Conservation (phyloP, 2,888 invertebrate species). For the Drosophila neonasuta region DNA sequence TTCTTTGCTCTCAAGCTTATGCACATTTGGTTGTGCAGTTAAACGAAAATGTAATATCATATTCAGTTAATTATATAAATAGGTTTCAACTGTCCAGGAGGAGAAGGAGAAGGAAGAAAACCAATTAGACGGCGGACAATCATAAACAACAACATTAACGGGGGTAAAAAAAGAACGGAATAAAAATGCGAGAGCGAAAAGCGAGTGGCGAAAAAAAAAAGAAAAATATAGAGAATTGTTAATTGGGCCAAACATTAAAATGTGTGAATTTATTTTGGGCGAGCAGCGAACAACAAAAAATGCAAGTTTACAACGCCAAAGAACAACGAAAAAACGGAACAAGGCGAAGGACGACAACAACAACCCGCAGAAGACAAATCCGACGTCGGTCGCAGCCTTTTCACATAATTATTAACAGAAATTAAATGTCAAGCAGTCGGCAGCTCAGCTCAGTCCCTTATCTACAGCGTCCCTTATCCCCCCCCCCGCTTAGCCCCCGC, state of each 20-base stretch:
- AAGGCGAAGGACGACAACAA: neutral
- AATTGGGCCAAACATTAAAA: conserved; percentile 62
- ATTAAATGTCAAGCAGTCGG: conserved; percentile 56
- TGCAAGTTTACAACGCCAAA: conserved; percentile 28
- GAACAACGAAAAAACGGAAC: neutral
- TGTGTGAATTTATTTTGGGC: conserved; percentile 55
- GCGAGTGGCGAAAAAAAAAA: conserved; percentile 5
- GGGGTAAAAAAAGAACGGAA: neutral
- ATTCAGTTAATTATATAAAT: conserved; percentile 42
- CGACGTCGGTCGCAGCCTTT: conserved; percentile 47
- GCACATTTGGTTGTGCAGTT: neutral
- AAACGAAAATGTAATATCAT: conserved; percentile 12
- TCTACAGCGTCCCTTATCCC: neutral
- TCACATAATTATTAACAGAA: conserved; percentile 64
- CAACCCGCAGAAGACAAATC: conserved; percentile 48
- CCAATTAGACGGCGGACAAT: conserved; percentile 33
- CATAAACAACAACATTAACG: conserved; percentile 40
- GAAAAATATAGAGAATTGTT: conserved; percentile 24
- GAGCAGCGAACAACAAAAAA: conserved; percentile 28
- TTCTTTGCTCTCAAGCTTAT: neutral
- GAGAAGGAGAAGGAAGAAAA: neutral
- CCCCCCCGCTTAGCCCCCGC: neutral
- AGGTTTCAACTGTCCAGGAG: neutral
- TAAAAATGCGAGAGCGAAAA: conserved; percentile 1
- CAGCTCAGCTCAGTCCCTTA: conserved; percentile 6